A percentile compares a stretch with the other conserved stretches of the same genome.
phyloP scores from a whole-genome alignment of 2,888 invertebrate species.

The Pseudococcus longispinus region DNA sequence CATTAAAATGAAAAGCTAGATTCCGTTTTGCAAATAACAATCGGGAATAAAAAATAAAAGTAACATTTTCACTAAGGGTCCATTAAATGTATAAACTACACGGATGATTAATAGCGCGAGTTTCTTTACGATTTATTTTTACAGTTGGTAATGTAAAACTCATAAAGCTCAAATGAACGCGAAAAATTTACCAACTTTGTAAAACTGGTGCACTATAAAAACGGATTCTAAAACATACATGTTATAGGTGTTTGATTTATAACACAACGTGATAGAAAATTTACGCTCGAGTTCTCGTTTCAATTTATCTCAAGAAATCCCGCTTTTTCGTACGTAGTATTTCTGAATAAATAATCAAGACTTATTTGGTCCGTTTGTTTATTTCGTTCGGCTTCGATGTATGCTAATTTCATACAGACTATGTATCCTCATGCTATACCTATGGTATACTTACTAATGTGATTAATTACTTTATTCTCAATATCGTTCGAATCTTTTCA shows the following conservation, averaged over 20 bases:
- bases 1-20: conserved; percentile 34
- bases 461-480: conserved; percentile 10
- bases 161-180: conserved; percentile 14
- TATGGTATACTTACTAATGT: background rate
- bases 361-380: conserved; percentile 36
- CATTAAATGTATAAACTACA: conserved; percentile 32
- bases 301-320: conserved; percentile 29
- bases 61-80: conserved; percentile 23
- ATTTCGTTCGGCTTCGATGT: conserved; percentile 4
- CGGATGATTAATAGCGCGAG: conserved; percentile 28
- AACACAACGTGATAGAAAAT: conserved; percentile 19
- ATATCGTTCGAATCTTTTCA: conserved; percentile 5
- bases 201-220: background rate
- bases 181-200: conserved; percentile 1
- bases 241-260: conserved; percentile 39
- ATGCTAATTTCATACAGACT: conserved; percentile 13
- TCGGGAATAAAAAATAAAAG: conserved; percentile 5
- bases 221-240: conserved; percentile 29
- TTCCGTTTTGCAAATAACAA: conserved; percentile 15
- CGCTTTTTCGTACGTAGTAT: background rate
- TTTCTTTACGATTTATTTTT: conserved; percentile 34
- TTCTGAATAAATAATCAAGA: conserved; percentile 38
- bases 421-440: background rate
- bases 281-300: conserved; percentile 11
- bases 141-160: conserved; percentile 3